These are phyloP conservation scores for Dicyrtomina minuta DNA, from an alignment of 2,888 invertebrate species.

Conservation along the genomic window DNA sequence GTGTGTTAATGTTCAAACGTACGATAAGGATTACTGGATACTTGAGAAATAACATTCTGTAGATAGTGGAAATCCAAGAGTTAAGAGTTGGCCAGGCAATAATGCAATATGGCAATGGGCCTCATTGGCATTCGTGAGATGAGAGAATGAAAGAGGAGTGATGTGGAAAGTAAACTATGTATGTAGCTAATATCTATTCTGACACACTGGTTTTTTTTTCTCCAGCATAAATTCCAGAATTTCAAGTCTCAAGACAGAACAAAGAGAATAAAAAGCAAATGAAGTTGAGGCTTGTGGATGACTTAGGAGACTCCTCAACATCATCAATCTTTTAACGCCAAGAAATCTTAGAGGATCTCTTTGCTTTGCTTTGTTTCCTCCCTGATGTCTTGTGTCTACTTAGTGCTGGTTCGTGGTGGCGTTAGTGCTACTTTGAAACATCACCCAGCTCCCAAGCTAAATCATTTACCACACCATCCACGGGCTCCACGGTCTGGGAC, in stretches of 20 bases:
- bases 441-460: slow-evolving; percentile 4
- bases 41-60: no score
- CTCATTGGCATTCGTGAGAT: no score
- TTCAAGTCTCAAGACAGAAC: slow-evolving; percentile 1
- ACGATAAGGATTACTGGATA: no score
- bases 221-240: no score
- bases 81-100: no score
- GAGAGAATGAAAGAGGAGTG: no score
- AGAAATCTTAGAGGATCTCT: background rate
- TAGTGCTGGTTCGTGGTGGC: background rate
- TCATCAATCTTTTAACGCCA: slow-evolving; percentile 28
- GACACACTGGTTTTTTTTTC: background rate
- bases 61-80: no score
- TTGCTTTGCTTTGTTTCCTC: slow-evolving; percentile 3
- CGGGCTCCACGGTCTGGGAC: no score
- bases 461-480: slow-evolving; percentile 5
- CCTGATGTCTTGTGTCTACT: background rate
- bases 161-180: background rate
- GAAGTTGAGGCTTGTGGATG: slow-evolving; percentile 2
- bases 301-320: background rate
- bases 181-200: background rate
- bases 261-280: slow-evolving; percentile 1
- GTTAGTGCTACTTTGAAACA: slow-evolving; percentile 2
- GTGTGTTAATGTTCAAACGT: no score
- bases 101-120: no score